A percentile compares a stretch with the other conserved stretches of the same genome.
Conservation (phyloP, 2,888 invertebrate species). For the Drosophila kuntzei region DNA sequence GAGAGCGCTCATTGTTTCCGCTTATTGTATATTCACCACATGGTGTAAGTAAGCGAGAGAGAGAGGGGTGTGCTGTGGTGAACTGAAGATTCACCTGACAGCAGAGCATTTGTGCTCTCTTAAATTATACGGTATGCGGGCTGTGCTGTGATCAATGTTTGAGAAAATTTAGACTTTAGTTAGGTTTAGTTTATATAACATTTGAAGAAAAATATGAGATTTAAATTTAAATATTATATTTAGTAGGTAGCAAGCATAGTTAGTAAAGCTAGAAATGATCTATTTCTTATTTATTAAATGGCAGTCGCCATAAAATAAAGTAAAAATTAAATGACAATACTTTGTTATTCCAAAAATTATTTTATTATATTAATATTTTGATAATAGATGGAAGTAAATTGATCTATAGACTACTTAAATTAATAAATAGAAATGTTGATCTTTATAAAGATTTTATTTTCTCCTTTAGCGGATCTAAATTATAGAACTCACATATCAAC, state of each 20-base stretch:
- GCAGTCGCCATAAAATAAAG: too few species aligned
- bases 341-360: too few species aligned
- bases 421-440: not conserved
- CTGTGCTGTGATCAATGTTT: slow-evolving; percentile 10
- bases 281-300: too few species aligned
- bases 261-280: too few species aligned
- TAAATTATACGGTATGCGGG: slow-evolving; percentile 52
- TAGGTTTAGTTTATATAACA: not conserved
- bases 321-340: too few species aligned
- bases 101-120: slow-evolving; percentile 51
- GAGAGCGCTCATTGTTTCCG: slow-evolving; percentile 62
- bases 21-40: slow-evolving; percentile 52
- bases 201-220: not conserved
- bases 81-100: slow-evolving; percentile 36
- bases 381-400: not conserved
- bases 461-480: too few species aligned
- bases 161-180: not conserved
- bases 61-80: slow-evolving; percentile 44
- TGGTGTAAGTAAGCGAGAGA: not conserved
- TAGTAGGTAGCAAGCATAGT: too few species aligned
- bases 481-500: too few species aligned
- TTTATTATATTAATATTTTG: slow-evolving; percentile 5
- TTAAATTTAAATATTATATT: too few species aligned
- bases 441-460: not conserved
- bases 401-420: not conserved